These are phyloP conservation scores for Homarus americanus DNA, from an alignment of 1,140 invertebrate species.

Conservation along the genomic window DNA sequence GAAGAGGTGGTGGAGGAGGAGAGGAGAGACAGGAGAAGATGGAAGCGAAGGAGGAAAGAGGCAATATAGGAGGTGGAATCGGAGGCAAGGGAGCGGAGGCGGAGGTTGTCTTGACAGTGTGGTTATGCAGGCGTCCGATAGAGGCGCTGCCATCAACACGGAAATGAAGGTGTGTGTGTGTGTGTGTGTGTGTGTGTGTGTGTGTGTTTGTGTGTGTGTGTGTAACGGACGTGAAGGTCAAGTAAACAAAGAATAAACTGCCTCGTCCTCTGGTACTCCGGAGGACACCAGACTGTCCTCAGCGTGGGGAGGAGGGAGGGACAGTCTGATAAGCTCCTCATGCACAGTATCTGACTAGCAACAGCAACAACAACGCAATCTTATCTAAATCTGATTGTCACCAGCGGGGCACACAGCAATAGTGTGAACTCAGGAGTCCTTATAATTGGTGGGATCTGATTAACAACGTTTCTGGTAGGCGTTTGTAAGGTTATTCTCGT, in stretches of 20 bases:
- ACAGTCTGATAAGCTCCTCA: neutral
- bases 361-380: neutral
- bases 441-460: no score
- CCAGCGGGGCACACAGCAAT: no score
- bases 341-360: neutral
- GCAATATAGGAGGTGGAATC: neutral
- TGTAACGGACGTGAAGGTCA: slow-evolving; percentile 27
- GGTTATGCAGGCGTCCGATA: neutral
- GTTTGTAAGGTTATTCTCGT: no score
- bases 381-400: no score
- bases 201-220: no score
- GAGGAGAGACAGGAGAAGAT: no score
- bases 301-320: neutral
- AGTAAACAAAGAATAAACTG: neutral
- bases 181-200: no score
- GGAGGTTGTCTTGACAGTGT: neutral
- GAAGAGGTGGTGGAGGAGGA: no score
- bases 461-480: no score
- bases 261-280: neutral
- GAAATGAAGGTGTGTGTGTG: slow-evolving; percentile 41
- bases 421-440: no score
- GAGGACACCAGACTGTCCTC: neutral
- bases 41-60: no score
- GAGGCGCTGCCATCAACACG: slow-evolving; percentile 10
- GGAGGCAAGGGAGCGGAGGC: neutral